Evolutionary conservation across 2,113 vertebrate genomes (phyloP).

Genomic region (Grammomys dolichurus): DNA sequence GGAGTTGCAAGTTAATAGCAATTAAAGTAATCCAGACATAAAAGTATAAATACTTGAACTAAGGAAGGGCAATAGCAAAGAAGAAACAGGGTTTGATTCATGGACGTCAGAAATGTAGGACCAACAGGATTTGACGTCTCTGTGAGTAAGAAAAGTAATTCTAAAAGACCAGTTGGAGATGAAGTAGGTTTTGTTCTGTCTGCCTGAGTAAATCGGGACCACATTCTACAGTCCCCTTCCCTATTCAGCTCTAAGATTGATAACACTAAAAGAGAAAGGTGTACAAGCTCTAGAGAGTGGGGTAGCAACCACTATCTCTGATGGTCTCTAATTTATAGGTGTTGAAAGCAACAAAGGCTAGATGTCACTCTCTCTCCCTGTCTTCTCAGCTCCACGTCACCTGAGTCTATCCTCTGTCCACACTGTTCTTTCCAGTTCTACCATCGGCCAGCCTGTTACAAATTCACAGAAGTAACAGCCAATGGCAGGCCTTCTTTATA

Average conservation of each 20-base stretch:
- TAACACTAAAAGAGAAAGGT: background rate
- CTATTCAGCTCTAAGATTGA: background rate
- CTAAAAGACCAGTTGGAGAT: background rate
- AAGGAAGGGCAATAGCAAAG: background rate
- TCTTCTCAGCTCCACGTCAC: background rate
- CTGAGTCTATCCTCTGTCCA: background rate
- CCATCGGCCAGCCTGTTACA: background rate
- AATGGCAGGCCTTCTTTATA: background rate
- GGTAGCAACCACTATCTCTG: background rate
- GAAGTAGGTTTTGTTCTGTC: background rate
- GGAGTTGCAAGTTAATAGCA: background rate
- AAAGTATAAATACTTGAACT: background rate
- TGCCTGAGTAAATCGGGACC: background rate
- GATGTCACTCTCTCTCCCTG: background rate
- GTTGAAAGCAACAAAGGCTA: background rate
- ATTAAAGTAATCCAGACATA: background rate
- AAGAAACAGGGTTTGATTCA: background rate
- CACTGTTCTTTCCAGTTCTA: background rate
- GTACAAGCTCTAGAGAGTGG: background rate
- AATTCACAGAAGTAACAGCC: background rate
- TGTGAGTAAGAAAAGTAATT: background rate
- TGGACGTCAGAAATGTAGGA: background rate
- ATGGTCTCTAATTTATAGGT: background rate
- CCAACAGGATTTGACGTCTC: background rate
- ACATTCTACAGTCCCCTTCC: background rate